Percentiles rank a stretch among this genome's conserved stretches.
phyloP scores from a whole-genome alignment of 2,888 invertebrate species.

The Drosophila planitibia region DNA sequence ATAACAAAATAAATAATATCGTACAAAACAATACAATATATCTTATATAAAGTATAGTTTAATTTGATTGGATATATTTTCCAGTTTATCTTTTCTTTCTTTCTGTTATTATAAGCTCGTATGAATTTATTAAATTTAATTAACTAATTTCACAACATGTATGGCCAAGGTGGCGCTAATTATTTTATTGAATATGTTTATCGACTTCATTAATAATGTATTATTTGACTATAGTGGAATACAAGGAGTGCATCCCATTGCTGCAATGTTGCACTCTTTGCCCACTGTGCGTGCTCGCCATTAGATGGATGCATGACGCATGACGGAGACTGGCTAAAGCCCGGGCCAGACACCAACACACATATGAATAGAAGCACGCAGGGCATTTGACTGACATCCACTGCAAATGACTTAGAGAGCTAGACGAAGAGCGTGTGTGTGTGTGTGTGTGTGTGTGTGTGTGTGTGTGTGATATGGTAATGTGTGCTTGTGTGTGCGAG shows the following conservation, averaged over 20 bases:
- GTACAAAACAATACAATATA: neutral
- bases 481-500: slow-evolving; percentile 18
- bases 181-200: neutral
- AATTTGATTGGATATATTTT: neutral
- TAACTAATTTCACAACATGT: no score
- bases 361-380: slow-evolving; percentile 36
- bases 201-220: neutral
- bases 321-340: slow-evolving; percentile 63
- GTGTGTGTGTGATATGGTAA: slow-evolving; percentile 56
- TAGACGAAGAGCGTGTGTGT: slow-evolving; percentile 23
- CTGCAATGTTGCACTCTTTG: neutral
- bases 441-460: slow-evolving; percentile 21
- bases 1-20: neutral
- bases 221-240: neutral
- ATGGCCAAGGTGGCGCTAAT: neutral
- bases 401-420: slow-evolving; percentile 56
- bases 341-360: slow-evolving; percentile 57
- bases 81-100: neutral
- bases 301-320: slow-evolving; percentile 77
- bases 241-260: neutral
- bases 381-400: slow-evolving; percentile 64
- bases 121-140: neutral
- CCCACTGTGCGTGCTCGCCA: slow-evolving; percentile 59
- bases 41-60: no score
- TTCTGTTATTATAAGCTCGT: no score